Evolutionary conservation across 2,113 vertebrate genomes (phyloP), one percentile per base, ranked within the genome.

Genomic region (Gallinago paraguaiae): DNA sequence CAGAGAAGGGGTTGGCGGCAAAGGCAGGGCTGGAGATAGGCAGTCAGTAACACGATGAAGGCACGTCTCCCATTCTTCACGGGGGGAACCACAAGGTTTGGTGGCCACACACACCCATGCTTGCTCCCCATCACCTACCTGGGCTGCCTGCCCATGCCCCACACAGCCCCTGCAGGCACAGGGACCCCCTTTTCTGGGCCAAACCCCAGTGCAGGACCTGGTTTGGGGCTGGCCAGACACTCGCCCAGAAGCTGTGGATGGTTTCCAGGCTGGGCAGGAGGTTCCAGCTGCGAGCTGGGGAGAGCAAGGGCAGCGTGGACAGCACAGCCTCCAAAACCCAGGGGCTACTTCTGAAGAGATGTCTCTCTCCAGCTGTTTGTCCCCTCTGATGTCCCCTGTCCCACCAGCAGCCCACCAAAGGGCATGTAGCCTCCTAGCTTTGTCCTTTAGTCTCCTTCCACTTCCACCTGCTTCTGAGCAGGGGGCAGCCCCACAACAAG

Each of bases 281-380:
- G 69, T 74, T 93, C 45, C 0, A 0, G 37, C 54, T 72, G 68
- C 0, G 1, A 54, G 69, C 17, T 0, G 14, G 9, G 0, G 31
- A 88, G 43, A 43, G 35, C 68, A 50, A 56, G 41, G 30, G 23
- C 50, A 65, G 68, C 2, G 1, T 3, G 8, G 25, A 50, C 50
- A 67, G 63, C 19, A 41, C 46, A 39, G 59, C 13, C 23, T 41
- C 37, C 17, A 39, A 7, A 67, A 6, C 22, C 14, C 53, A 51
- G 20, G 11, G 28, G 6, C 59, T 51, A 3, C 46, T 53, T 65
- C 15, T 25, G n/a, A 59, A 63, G 50, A 77, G n/a, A 14, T 1
- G 3, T 24, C 48, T 67, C 70, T 48, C 59, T 70, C 60, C 35
- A 72, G 50, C 37, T 24, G 0, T 33, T 86, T 37, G 39, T 50